Percentiles rank a stretch among this genome's conserved stretches.
Evolutionary conservation across 1,140 invertebrate species (phyloP).

Genomic region (Panulirus ornatus): DNA sequence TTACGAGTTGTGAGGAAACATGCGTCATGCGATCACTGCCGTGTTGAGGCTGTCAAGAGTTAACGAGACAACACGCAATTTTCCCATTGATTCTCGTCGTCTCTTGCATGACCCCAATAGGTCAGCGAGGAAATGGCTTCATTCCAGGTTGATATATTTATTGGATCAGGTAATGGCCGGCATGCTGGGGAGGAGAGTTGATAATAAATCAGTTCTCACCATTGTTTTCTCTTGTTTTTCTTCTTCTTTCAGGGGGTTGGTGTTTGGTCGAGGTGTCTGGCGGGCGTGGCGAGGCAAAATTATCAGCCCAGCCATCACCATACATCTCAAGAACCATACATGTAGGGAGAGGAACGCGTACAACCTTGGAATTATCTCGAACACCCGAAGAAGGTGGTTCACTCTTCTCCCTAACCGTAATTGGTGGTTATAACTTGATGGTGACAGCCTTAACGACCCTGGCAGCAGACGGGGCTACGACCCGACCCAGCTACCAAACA

Average conservation of each 20-base stretch:
- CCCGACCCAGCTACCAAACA: too few relatives aligned
- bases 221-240: background rate
- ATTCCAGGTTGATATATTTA: background rate
- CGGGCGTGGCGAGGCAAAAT: background rate
- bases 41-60: constrained; percentile 27
- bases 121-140: constrained; percentile 43
- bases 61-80: constrained; percentile 29
- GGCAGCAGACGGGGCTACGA: too few relatives aligned
- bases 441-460: too few relatives aligned
- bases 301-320: too few relatives aligned
- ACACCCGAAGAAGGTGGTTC: too few relatives aligned
- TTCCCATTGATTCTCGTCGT: constrained; percentile 40
- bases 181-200: background rate
- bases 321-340: too few relatives aligned
- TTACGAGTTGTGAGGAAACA: constrained; percentile 1
- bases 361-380: too few relatives aligned
- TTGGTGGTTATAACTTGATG: too few relatives aligned
- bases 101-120: constrained; percentile 23
- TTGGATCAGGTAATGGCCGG: constrained; percentile 11
- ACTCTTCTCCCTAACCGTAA: too few relatives aligned
- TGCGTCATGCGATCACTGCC: constrained; percentile 23
- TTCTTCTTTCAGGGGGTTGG: background rate
- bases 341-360: too few relatives aligned
- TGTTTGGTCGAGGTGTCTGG: constrained; percentile 20
- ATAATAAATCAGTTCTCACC: constrained; percentile 30